Evolutionary conservation across 2,797 vertebrate genomes (phyloP), one percentile per base, ranked within the genome.

Genomic region (Rachycentron canadum): DNA sequence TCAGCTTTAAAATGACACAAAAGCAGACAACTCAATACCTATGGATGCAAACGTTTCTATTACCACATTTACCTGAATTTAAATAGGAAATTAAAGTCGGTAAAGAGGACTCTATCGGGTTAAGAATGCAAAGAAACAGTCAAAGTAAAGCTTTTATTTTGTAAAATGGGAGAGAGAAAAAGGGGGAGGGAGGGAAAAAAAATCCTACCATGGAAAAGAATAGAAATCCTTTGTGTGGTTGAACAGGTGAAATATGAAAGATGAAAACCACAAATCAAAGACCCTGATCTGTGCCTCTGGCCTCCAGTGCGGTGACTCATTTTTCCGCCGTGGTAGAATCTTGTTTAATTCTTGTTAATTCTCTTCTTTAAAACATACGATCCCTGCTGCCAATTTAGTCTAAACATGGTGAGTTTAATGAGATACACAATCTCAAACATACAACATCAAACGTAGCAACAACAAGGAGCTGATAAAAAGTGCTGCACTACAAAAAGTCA

Each of bases 331-430:
- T 6, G 12, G 17, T 28, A 38, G 5, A 9, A 62, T 12, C 23
- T 60, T 25, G 17, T 34, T 57, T 32, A 11, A 6, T 2, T 58
- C 21, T 17, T n/a, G 7, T 45, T 2, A 13, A 38, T 47, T 34
- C 43, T 2, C 25, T 52, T 49, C 7, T 45, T 56, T 38, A 43
- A 41, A 40, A 56, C 9, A 23, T 12, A 12, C 7, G 19, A 6
- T 57, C 17, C 12, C 56, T 57, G 26, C 21, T 77, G 58, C 41
- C 23, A 64, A 25, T 59, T 40, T 4, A 17, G 19, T 53, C 13
- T 64, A 10, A 62, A 69, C 58, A 57, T 41, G 61, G 19, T 30
- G 49, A 49, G 3, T 76, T 80, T 73, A 76, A 61, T 83, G 43
- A 75, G 36, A 65, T 19, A 26, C 19, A 25, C 2, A 19, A 34